These are phyloP conservation scores for Gymnothorax reevesii DNA, from an alignment of 2,797 vertebrate species.

Conservation along the genomic window DNA sequence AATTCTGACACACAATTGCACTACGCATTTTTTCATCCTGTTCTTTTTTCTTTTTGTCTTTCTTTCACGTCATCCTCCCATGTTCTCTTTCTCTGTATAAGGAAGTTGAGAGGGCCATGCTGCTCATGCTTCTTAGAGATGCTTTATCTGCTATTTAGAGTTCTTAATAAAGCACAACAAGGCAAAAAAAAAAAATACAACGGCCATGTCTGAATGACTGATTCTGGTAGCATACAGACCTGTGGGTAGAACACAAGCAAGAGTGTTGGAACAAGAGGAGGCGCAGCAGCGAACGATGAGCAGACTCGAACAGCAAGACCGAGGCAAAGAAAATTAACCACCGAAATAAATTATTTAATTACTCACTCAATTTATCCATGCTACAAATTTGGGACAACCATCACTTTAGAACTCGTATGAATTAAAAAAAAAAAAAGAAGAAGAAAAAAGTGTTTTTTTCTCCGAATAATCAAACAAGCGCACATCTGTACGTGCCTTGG, in stretches of 20 bases:
- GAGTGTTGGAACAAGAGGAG: neutral
- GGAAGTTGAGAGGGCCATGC: neutral
- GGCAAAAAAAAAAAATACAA: constrained; percentile 2
- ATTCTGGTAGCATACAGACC: neutral
- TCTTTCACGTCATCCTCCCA: constrained; percentile 21
- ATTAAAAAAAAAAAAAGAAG: neutral
- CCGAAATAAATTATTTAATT: neutral
- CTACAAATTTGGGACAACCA: neutral
- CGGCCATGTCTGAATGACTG: neutral
- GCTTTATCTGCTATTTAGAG: constrained; percentile 4
- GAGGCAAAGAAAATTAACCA: constrained; percentile 18
- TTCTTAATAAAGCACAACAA: constrained; percentile 1
- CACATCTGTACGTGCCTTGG: neutral
- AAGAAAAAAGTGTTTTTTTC: constrained; percentile 1
- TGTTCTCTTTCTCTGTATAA: neutral
- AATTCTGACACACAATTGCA: constrained; percentile 19
- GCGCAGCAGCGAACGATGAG: constrained; percentile 12
- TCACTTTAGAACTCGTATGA: neutral
- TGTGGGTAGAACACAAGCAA: constrained; percentile 8
- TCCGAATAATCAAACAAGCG: constrained; percentile 22
- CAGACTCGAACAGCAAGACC: neutral
- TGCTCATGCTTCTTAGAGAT: neutral
- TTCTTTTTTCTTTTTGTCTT: constrained; percentile 52
- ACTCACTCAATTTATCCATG: too few species aligned
- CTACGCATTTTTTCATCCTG: constrained; percentile 42